These are phyloP conservation scores for Aphidius gifuensis DNA, from an alignment of 1,140 invertebrate species.

Conservation along the genomic window DNA sequence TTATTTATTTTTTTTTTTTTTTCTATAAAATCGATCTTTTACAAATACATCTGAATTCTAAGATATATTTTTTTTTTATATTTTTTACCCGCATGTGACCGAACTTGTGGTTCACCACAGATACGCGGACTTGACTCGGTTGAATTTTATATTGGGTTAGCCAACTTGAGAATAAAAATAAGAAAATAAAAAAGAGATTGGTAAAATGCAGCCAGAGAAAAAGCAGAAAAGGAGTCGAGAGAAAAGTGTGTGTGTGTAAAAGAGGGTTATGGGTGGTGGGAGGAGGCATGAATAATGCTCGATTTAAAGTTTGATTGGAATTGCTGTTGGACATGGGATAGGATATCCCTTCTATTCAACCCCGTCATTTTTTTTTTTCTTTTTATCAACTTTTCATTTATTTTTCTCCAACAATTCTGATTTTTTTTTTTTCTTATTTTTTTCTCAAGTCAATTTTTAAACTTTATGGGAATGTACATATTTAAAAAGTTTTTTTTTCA, in stretches of 20 bases:
- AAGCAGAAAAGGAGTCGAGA: conserved; percentile 10
- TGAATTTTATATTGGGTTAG: conserved; percentile 24
- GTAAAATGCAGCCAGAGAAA: conserved; percentile 16
- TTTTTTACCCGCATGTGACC: too few species aligned
- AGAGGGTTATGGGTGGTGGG: neutral
- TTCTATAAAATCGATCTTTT: conserved; percentile 13
- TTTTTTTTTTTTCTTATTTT: neutral
- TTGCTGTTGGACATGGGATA: conserved; percentile 25
- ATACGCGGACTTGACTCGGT: conserved; percentile 8
- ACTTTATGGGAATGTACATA: too few species aligned
- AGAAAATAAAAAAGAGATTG: conserved; percentile 10
- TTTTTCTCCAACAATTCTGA: neutral
- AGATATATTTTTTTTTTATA: too few species aligned
- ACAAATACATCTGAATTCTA: conserved; percentile 2
- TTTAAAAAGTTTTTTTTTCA: too few species aligned
- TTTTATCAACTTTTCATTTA: neutral
- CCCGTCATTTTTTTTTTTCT: neutral
- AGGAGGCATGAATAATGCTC: conserved; percentile 23
- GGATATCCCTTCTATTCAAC: conserved; percentile 5
- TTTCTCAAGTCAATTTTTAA: neutral
- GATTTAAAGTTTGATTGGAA: conserved; percentile 27
- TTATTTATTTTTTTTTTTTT: neutral
- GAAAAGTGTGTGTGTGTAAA: neutral
- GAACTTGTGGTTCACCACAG: neutral
- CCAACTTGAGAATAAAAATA: conserved; percentile 7